Base-by-base conservation (phyloP, 2,113 vertebrate genomes). In the Lasiurus borealis region DNA sequence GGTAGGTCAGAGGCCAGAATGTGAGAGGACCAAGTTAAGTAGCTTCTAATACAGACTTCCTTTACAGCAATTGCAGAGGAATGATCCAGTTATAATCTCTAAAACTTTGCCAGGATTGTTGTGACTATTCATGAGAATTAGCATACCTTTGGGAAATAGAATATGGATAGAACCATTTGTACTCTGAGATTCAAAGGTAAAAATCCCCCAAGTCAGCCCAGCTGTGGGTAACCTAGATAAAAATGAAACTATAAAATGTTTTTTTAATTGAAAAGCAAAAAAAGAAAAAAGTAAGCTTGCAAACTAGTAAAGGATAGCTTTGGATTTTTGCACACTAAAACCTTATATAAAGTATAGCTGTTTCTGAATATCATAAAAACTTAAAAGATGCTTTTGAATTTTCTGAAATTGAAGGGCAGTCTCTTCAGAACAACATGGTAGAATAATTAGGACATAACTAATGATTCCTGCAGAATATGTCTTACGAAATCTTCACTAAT, bases 41-140 rank as follows among this genome's bases (percentile, higher is more conserved):
- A 36, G 44, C 54, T 94, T 85, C 68, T 44, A 81, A 68, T 16
- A 76, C 18, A 81, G 73, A 50, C 50, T 62, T 75, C 82, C 85
- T 87, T 78, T 57, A 69, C 0, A 84, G 78, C 73, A 86, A 27
- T 19, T 69, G 31, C 62, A 71, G 40, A 91, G 29, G 1, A 59
- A 93, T 27, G 44, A 48, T 78, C 80, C 82, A 44, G 62, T 71
- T 59, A 76, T 48, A 80, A 84, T 19, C 78, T 83, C 52, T 77
- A 71, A 93, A 95, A 91, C 68, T 68, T 84, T 64, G 16, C 83
- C 3, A 3, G 52, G 78, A 86, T 80, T 75, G 44, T 75, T 91
- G 86, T 91, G 78, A 93, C 94, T 95, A 94, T 94, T 91, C 93
- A 94, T 68, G 80, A 95, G 91, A 94, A 97, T 94, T 91, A 96